Evolutionary conservation across 2,888 invertebrate genomes (phyloP).

Genomic region (Patella pellucida): DNA sequence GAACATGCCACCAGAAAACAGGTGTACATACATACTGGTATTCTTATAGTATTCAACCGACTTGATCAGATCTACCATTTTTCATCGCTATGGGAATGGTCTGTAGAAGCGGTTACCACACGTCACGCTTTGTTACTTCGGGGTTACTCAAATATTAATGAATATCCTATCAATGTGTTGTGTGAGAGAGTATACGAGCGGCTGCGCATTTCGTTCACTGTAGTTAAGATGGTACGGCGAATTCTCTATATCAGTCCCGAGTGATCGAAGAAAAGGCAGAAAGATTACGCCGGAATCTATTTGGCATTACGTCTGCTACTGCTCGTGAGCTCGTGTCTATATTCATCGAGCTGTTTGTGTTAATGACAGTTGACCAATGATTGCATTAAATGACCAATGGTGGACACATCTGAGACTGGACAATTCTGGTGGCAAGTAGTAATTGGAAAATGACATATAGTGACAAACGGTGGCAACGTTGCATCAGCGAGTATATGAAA

Average conservation of each 20-base stretch:
- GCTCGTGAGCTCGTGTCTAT: constrained; percentile 10
- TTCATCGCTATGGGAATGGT: too few species aligned
- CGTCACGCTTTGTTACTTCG: constrained; percentile 3
- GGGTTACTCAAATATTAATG: constrained; percentile 4
- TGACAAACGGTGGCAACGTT: neutral
- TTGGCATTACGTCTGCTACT: constrained; percentile 10
- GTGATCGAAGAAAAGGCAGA: constrained; percentile 12
- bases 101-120: neutral
- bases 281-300: constrained; percentile 9
- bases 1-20: too few species aligned
- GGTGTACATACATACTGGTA: too few species aligned
- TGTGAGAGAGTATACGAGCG: constrained; percentile 1
- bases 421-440: neutral
- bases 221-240: constrained; percentile 7
- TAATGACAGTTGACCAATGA: constrained; percentile 9
- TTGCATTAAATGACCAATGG: constrained; percentile 8
- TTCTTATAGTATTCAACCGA: too few species aligned
- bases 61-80: too few species aligned
- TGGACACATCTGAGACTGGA: constrained; percentile 6
- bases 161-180: neutral
- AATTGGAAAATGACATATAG: constrained; percentile 11
- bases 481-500: constrained; percentile 7
- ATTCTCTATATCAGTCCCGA: neutral
- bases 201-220: constrained; percentile 7
- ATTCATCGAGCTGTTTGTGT: neutral